Conservation (phyloP, 1,140 invertebrate genomes). For the Spodoptera litura region DNA sequence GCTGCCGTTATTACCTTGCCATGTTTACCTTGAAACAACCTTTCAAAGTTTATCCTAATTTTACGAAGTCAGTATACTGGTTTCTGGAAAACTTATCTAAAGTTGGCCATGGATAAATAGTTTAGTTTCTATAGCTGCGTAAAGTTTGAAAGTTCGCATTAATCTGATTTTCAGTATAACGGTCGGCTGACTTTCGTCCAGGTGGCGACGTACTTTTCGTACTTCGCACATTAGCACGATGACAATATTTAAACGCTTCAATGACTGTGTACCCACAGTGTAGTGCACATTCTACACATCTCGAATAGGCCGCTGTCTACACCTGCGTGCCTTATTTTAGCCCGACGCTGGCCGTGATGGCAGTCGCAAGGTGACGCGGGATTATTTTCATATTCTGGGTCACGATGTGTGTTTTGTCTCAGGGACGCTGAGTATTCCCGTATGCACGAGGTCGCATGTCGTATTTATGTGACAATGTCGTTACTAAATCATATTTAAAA, state of each 20-base stretch:
- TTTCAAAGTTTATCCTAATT: constrained; percentile 30
- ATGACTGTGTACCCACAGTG: constrained; percentile 38
- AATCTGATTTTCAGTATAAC: constrained; percentile 19
- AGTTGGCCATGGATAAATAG: constrained; percentile 15
- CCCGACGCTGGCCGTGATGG: constrained; percentile 69
- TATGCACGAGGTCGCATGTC: constrained; percentile 55
- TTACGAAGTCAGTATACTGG: not conserved
- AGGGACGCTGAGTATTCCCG: constrained; percentile 68
- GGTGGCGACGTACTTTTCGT: constrained; percentile 51
- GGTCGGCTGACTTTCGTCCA: not conserved
- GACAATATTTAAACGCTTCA: constrained; percentile 53
- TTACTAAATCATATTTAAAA: constrained; percentile 31
- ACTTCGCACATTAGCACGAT: constrained; percentile 49
- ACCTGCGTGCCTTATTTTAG: constrained; percentile 81
- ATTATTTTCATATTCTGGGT: constrained; percentile 83
- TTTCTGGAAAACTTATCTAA: constrained; percentile 27
- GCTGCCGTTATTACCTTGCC: constrained; percentile 46
- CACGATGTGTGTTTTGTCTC: constrained; percentile 76
- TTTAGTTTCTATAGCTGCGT: not conserved
- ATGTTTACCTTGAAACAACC: constrained; percentile 51
- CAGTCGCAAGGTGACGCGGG: constrained; percentile 75
- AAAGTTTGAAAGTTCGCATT: not conserved
- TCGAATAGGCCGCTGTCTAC: constrained; percentile 59
- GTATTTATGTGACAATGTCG: constrained; percentile 49
- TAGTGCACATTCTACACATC: constrained; percentile 65